These are phyloP conservation scores for Oconnorella tubifera DNA, from an alignment of 2,888 invertebrate genomes.

Conservation along the genomic window DNA sequence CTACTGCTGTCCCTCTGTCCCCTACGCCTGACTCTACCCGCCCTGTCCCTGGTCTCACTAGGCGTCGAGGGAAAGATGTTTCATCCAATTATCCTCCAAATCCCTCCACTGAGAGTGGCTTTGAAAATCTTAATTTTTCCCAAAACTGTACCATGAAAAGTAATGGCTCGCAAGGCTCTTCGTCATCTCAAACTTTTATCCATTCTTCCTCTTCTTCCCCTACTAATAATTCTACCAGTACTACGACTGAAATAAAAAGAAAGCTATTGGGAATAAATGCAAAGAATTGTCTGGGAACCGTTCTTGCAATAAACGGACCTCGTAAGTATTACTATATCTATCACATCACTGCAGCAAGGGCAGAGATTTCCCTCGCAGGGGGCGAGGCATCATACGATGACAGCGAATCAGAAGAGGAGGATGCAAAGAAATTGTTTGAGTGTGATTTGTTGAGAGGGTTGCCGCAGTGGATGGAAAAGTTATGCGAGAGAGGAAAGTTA, in stretches of 20 bases:
- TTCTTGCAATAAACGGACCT: slow-evolving; percentile 90
- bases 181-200: too few relatives aligned
- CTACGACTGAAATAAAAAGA: slow-evolving; percentile 65
- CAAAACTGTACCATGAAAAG: too few relatives aligned
- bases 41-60: too few relatives aligned
- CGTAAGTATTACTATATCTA: slow-evolving; percentile 98
- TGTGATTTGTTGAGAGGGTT: slow-evolving; percentile 68
- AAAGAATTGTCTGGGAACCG: slow-evolving; percentile 76
- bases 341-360: slow-evolving; percentile 60
- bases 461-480: slow-evolving; percentile 90
- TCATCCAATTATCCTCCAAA: too few relatives aligned
- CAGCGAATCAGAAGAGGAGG: slow-evolving; percentile 33
- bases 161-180: too few relatives aligned
- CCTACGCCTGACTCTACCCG: too few relatives aligned
- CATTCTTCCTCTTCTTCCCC: too few relatives aligned
- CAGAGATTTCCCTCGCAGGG: neutral
- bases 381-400: slow-evolving; percentile 6
- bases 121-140: too few relatives aligned
- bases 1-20: neutral
- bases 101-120: neutral
- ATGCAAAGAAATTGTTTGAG: slow-evolving; percentile 39
- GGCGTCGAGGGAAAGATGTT: too few relatives aligned
- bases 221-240: too few relatives aligned
- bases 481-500: slow-evolving; percentile 78
- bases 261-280: slow-evolving; percentile 79